Evolutionary conservation across 2,797 vertebrate species (phyloP).

Genomic region (Hozukius guyotensis): DNA sequence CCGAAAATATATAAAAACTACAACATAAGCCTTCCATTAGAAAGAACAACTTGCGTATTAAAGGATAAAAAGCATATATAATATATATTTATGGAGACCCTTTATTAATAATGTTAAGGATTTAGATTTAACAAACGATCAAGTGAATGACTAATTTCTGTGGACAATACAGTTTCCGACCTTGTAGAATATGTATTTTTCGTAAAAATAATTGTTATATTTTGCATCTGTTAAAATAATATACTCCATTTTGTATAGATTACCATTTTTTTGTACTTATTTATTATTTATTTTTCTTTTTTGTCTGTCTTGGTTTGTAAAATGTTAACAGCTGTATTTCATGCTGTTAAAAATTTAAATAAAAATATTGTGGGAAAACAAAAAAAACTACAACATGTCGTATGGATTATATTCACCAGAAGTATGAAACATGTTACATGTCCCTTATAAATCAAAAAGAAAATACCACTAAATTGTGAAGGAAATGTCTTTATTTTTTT

Average conservation of each 20-base stretch:
- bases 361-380: too few relatives aligned
- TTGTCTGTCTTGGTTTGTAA: too few relatives aligned
- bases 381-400: too few relatives aligned
- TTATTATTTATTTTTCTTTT: too few relatives aligned
- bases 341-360: too few relatives aligned
- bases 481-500: too few relatives aligned
- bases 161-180: fast-evolving
- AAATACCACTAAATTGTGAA: too few relatives aligned
- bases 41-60: not conserved
- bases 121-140: not conserved
- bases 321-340: too few relatives aligned
- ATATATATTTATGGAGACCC: not conserved
- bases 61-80: not conserved
- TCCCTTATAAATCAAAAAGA: too few relatives aligned
- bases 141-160: not conserved
- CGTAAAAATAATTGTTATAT: too few relatives aligned
- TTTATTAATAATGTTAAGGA: not conserved
- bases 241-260: fast-evolving
- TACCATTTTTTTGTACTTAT: fast-evolving
- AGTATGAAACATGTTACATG: fast-evolving
- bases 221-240: too few relatives aligned
- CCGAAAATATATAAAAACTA: not conserved
- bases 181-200: not conserved
- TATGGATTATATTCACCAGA: too few relatives aligned
- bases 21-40: not conserved